Evolutionary conservation across 1,140 invertebrate species (phyloP), one percentile per base, ranked within the genome.

Genomic region (Atta texana): DNA sequence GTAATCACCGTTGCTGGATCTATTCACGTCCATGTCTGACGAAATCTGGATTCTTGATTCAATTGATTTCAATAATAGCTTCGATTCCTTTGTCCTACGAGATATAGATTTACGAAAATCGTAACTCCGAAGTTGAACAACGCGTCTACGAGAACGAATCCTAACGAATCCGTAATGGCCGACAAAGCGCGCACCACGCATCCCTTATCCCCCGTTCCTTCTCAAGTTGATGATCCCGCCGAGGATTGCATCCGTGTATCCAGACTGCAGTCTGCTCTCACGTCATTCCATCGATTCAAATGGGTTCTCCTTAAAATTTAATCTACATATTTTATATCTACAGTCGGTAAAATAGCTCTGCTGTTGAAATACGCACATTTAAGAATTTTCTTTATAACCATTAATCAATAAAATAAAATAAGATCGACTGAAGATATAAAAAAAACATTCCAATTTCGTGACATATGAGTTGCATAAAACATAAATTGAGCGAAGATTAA

Each of bases 1-100:
- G 72, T 92, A 94, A 12, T 93, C 93, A 51, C 94, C 94, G 76
- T 95, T 95, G 78, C 92, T 95, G 59, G 93, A 92, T 82, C 93
- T 92, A 12, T 95, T 94, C 63, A 80, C 39, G 28, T 89, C 90
- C 91, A 93, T 93, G 49, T 87, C 91, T 59, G 39, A n/a, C n/a
- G 57, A 39, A 10, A 34, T 82, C 12, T 39, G 14, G 8, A 24
- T 80, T 12, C 18, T 16, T 18, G 5, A n/a, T 10, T 24, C 39
- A 12, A 78, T 31, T 6, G 28, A 4, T 49, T 4, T 21, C 18
- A 14, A 21, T 12, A 10, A 5, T 8, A 6, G 5, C 0, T 12
- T 4, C 1, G 2, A 1, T 44, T 44, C 10, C 16, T 24, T 14
- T 12, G 10, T 3, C 8, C 2, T 12, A 55, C 16, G 28, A 18